Evolutionary conservation across 2,797 vertebrate genomes (phyloP).

Genomic region (Xiphophorus birchmanni): DNA sequence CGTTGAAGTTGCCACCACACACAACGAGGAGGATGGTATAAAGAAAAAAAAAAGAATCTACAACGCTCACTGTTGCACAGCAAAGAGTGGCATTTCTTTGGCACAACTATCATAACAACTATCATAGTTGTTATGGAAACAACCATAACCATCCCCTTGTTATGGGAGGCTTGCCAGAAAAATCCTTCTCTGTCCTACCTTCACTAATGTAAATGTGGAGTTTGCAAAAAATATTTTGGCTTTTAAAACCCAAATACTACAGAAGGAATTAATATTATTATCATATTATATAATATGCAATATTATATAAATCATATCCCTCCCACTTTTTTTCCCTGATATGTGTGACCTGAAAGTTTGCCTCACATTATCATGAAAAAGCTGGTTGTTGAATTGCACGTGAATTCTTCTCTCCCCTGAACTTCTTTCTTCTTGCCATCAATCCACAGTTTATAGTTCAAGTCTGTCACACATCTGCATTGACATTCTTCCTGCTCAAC

Average conservation of each 20-base stretch:
- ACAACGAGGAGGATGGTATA: not conserved
- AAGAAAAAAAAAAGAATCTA: not conserved
- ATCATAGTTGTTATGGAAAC: not conserved
- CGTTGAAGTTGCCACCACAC: not conserved
- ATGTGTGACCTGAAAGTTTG: slow-evolving; percentile 30
- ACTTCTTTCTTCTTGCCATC: not conserved
- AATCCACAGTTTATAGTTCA: not conserved
- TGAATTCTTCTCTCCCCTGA: not conserved
- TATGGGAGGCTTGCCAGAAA: not conserved
- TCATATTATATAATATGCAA: too few relatives aligned
- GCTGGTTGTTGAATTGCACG: not conserved
- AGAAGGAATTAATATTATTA: not conserved
- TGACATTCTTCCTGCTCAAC: not conserved
- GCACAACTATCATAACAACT: not conserved
- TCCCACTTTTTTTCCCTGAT: slow-evolving; percentile 26
- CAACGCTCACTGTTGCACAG: not conserved
- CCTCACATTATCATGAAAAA: slow-evolving; percentile 25
- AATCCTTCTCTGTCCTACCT: not conserved
- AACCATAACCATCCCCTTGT: too few relatives aligned
- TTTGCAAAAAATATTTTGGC: not conserved
- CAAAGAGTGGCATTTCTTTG: not conserved
- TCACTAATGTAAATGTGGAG: not conserved
- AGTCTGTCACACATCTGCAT: not conserved
- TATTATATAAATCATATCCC: slow-evolving; percentile 27
- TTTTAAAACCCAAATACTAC: slow-evolving; percentile 1